phyloP scores from a whole-genome alignment of 2,888 invertebrate genomes.

The Ceratothoa steindachneri region DNA sequence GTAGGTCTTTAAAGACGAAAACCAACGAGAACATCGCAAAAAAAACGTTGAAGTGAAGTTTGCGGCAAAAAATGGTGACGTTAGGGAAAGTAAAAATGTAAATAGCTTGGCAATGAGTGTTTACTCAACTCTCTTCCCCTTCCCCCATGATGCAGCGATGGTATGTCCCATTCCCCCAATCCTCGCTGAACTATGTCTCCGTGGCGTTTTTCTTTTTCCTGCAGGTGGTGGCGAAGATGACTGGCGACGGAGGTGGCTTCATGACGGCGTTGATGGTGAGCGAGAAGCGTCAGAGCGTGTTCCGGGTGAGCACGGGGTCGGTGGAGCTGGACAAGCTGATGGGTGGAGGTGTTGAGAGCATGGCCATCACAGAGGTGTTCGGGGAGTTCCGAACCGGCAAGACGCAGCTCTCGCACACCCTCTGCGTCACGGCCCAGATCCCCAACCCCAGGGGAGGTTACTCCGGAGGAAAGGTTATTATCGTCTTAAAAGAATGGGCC shows the following conservation, averaged over 20 bases:
- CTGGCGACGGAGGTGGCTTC: constrained; percentile 60
- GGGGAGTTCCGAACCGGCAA: constrained; percentile 79
- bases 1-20: too few relatives aligned
- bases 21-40: too few relatives aligned
- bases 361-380: constrained; percentile 78
- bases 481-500: too few relatives aligned
- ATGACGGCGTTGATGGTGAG: constrained; percentile 71
- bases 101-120: too few relatives aligned
- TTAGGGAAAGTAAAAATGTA: too few relatives aligned
- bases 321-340: constrained; percentile 60
- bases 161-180: too few relatives aligned
- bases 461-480: constrained; percentile 66
- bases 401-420: constrained; percentile 73
- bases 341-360: constrained; percentile 75
- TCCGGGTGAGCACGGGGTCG: constrained; percentile 62
- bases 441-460: constrained; percentile 53
- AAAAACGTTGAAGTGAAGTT: too few relatives aligned
- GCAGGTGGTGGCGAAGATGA: constrained; percentile 58
- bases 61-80: too few relatives aligned
- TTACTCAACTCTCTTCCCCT: too few relatives aligned
- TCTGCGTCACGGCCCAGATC: constrained; percentile 73
- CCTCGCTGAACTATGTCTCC: too few relatives aligned
- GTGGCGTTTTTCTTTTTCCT: too few relatives aligned
- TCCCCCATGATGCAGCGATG: too few relatives aligned
- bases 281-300: constrained; percentile 67